Evolutionary conservation across 2,113 vertebrate species (phyloP), one percentile per base, ranked within the genome.

Genomic region (Megaptera novaeangliae): DNA sequence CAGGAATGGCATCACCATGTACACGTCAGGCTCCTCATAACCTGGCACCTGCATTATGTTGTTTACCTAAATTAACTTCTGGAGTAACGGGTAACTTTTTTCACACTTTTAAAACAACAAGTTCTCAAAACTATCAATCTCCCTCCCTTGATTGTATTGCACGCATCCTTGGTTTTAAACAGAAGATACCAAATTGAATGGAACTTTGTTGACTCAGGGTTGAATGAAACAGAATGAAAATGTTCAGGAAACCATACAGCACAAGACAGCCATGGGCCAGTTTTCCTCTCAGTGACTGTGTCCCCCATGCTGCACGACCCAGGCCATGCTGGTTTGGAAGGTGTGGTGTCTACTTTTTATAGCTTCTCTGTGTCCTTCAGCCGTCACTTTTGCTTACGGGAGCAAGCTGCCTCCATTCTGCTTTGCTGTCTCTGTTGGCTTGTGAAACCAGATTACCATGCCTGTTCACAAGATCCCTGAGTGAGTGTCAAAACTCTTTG

Each of bases 1-100:
- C 39, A 82, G 2, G 29, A n/a, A 13, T 5, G 57, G 6, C 31
- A 7, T 34, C 11, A 1, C 18, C 66, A 41, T 0, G 1, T 0
- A 2, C 3, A 0, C 0, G 5, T 6, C 41, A 14, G 75, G 77
- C 7, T 14, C 31, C 52, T 31, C 11, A 9, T 21, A 61, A 74
- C 10, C 57, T 8, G 20, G n/a, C 10, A 31, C 10, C 39, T 29
- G 20, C 7, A 0, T 80, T 4, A 46, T 11, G 74, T 13, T 68
- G 85, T 63, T 91, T 61, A 61, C 23, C 6, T 59, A 49, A 39
- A 55, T 46, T 46, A 27, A 72, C 29, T 44, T 81, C 52, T 15
- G 1, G 25, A 74, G 14, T 10, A 36, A 4, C 20, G 17, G 31
- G 15, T 69, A 6, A 17, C 20, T 20, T 17, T 36, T 75, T 49